Conservation (phyloP, 2,888 invertebrate genomes). For the Galeopsomyia nigrocyanea region DNA sequence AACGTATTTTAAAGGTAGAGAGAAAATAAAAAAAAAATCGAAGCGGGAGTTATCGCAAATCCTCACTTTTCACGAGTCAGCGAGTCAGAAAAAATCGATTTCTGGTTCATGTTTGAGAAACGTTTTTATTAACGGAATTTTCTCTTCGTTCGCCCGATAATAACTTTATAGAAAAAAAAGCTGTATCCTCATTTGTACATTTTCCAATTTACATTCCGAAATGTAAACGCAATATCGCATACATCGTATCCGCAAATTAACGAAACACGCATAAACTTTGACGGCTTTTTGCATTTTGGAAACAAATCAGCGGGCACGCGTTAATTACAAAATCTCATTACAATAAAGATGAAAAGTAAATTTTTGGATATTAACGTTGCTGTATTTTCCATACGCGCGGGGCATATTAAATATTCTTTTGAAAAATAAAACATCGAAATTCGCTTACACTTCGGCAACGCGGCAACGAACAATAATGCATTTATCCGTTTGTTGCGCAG, state of each 20-base stretch:
- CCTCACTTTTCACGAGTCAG: slow-evolving; percentile 39
- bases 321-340: no score
- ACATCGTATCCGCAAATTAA: no score
- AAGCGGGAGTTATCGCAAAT: slow-evolving; percentile 38
- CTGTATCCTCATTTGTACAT: no score
- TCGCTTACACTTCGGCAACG: not conserved
- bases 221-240: no score
- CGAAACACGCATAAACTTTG: no score
- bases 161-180: not conserved
- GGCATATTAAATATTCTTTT: no score
- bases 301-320: no score
- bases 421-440: not conserved
- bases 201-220: no score
- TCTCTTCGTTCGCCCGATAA: slow-evolving; percentile 24
- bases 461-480: not conserved
- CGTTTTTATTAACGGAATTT: slow-evolving; percentile 23
- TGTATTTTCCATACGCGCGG: no score
- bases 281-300: no score
- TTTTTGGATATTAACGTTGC: no score
- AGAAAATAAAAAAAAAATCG: slow-evolving; percentile 16
- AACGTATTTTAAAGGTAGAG: slow-evolving; percentile 33
- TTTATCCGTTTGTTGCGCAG: slow-evolving; percentile 28
- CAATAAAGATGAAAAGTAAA: no score
- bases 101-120: slow-evolving; percentile 32
- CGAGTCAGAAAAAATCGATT: slow-evolving; percentile 44